Base-by-base conservation (phyloP, 2,888 invertebrate species). In the Archaeoteleia sp. region DNA sequence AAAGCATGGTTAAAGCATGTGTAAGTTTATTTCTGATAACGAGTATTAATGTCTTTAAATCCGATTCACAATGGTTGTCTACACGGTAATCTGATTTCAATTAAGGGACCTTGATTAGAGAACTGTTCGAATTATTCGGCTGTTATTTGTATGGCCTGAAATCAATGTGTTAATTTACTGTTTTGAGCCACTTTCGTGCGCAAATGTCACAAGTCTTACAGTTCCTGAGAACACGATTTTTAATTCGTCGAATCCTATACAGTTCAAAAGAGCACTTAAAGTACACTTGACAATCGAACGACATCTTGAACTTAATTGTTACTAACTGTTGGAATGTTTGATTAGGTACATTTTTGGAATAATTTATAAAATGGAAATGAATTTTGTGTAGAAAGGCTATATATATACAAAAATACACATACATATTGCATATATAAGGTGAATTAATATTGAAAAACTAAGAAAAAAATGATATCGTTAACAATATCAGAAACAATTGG, bases 111-210 rank as follows among this genome's bases (percentile, higher is more conserved):
- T 61, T 51, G 61, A 30, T 53, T 61, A 42, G 46, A 43, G 49
- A 65, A 48, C 53, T 53, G 53, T 66, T 61, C 57, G 37, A 61
- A 66, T 57, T 57, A 69, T 62, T 57, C 61, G 46, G 60, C 57
- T 65, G 55, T 69, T 65, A 49, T 45, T 60, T 63, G 54, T 69
- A 54, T 55, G 60, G 68, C 46, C 55, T 69, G 63, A 55, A 60
- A 69, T 65, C 65, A 61, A 39, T 65, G 62, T 58, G 55, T 61
- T 65, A 35, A 65, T 55, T 69, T 42, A 69, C 46, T 57, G 46
- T 69, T 57, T 60, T 53, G 20, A 60, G 35, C 45, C 55, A 69
- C 53, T 51, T 27, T 32, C 14, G 29, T 15, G 42, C 12, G 30
- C 30, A 27, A 39, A 20, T 20, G 5, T 20, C 20, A 20, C 20